These are phyloP conservation scores for Tetranychus urticae DNA, from an alignment of 1,140 invertebrate species.

Conservation along the genomic window DNA sequence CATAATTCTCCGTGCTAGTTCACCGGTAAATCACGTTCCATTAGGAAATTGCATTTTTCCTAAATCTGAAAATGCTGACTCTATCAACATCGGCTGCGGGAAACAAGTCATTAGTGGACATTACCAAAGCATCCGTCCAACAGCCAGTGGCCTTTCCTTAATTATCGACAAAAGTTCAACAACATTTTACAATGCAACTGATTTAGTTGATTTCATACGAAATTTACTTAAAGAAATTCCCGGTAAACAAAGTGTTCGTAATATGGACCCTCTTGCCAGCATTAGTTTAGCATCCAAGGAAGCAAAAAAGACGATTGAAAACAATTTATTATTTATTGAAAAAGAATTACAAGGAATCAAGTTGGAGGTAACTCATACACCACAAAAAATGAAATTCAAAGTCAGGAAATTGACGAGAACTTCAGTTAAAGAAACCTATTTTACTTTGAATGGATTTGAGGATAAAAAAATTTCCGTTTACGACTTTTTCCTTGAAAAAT, in stretches of 20 bases:
- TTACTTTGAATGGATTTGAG: not conserved
- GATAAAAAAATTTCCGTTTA: slow-evolving; percentile 9
- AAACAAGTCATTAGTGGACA: not conserved
- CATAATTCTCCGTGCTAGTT: not conserved
- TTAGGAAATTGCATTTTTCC: not conserved
- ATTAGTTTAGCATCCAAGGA: too few relatives aligned
- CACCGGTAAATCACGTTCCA: not conserved
- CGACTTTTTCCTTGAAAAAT: slow-evolving; percentile 16
- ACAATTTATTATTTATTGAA: not conserved
- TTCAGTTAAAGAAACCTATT: not conserved
- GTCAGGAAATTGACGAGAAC: not conserved
- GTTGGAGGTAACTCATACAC: not conserved
- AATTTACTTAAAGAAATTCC: not conserved
- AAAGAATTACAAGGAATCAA: not conserved
- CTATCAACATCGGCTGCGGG: not conserved
- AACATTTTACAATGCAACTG: not conserved
- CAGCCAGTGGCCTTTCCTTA: not conserved
- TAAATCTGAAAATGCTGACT: too few relatives aligned
- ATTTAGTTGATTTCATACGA: not conserved
- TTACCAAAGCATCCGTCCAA: not conserved
- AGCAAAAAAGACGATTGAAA: too few relatives aligned
- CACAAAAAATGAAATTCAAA: not conserved
- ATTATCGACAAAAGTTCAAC: not conserved
- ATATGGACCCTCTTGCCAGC: too few relatives aligned
- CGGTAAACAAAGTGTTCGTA: not conserved